A percentile compares a stretch with the other conserved stretches of the same genome.
Evolutionary conservation across 2,113 vertebrate species (phyloP).

Genomic region (Pterocles orientalis): DNA sequence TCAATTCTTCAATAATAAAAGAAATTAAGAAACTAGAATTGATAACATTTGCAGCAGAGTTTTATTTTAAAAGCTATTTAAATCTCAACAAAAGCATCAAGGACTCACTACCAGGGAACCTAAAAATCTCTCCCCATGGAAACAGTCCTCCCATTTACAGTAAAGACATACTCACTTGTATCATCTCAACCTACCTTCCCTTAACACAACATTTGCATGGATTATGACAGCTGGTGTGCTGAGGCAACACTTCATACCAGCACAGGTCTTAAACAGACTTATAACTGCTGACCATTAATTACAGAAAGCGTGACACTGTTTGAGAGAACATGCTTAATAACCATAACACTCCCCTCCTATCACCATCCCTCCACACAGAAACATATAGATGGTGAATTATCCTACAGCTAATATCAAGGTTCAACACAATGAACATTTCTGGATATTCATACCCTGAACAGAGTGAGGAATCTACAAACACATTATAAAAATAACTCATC

Average conservation of each 20-base stretch:
- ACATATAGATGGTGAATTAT: not conserved
- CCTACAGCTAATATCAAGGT: not conserved
- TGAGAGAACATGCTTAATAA: not conserved
- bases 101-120: not conserved
- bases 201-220: not conserved
- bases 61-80: not conserved
- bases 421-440: not conserved
- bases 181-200: not conserved
- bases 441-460: not conserved
- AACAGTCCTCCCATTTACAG: not conserved
- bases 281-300: not conserved
- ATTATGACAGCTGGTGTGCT: not conserved
- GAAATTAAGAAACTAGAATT: not conserved
- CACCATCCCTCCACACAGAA: not conserved
- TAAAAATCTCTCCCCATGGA: not conserved
- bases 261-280: not conserved
- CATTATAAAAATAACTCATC: not conserved
- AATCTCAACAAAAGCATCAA: not conserved
- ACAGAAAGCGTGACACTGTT: not conserved
- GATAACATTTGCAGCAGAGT: not conserved
- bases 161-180: not conserved
- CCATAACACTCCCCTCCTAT: not conserved
- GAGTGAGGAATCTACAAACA: not conserved
- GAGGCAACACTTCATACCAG: not conserved
- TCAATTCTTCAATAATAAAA: not conserved